A percentile compares a stretch with the other conserved stretches of the same genome.
Conservation (phyloP, 1,140 invertebrate genomes). For the Pteromalus puparum region DNA sequence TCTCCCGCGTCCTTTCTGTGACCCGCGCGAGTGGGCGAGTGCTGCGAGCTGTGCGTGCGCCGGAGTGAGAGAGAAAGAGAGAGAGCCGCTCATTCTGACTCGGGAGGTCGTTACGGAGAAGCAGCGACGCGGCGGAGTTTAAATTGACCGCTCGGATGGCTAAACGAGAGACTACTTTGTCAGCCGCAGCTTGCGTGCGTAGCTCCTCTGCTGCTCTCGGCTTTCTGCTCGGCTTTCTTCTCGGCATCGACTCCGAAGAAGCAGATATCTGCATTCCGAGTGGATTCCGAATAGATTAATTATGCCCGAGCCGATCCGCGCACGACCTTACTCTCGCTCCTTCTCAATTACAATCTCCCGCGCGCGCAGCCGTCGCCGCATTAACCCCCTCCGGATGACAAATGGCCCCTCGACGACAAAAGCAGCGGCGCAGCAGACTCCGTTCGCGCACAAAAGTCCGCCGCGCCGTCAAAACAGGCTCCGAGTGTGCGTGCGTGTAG, state of each 20-base stretch:
- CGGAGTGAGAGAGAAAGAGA: neutral
- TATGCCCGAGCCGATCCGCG: neutral
- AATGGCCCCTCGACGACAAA: constrained; percentile 2
- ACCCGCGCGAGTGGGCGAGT: neutral
- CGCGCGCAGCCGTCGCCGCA: neutral
- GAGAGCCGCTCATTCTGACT: constrained; percentile 34
- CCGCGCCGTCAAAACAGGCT: too few species aligned
- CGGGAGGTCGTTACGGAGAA: constrained; percentile 43
- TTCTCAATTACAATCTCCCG: neutral
- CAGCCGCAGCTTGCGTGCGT: neutral
- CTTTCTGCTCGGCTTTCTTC: too few species aligned
- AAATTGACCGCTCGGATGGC: constrained; percentile 24
- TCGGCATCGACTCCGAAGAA: neutral
- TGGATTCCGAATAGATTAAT: neutral
- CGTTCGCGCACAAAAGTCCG: too few species aligned
- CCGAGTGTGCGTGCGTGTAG: too few species aligned
- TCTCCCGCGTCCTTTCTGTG: neutral
- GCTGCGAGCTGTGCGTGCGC: neutral
- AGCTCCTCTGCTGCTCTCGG: neutral
- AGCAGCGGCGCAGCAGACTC: neutral
- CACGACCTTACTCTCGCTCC: neutral
- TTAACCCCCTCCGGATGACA: neutral
- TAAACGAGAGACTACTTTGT: constrained; percentile 32
- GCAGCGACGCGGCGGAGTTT: constrained; percentile 7
- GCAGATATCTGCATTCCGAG: neutral